Percentiles rank a stretch among this genome's conserved stretches.
phyloP scores from a whole-genome alignment of 2,797 vertebrate genomes.

The Ctenosaura bakeri region DNA sequence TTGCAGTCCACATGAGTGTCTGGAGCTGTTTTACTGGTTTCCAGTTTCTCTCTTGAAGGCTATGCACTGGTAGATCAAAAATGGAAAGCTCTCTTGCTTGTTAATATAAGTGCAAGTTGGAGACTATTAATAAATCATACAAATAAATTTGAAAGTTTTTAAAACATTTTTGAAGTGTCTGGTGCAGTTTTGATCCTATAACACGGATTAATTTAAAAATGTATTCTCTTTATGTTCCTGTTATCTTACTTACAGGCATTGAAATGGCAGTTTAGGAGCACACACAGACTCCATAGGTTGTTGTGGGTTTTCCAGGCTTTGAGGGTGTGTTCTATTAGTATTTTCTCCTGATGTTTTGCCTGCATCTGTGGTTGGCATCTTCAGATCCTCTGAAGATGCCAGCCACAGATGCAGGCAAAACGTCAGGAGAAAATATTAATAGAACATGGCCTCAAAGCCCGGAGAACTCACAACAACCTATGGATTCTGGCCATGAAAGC shows the following conservation, averaged over 20 bases:
- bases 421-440: no score
- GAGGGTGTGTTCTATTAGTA: no score
- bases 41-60: constrained; percentile 68
- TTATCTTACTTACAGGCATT: not conserved
- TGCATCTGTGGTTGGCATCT: no score
- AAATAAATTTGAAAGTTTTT: constrained; percentile 50
- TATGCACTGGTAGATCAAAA: constrained; percentile 73
- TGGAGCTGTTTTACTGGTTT: constrained; percentile 61
- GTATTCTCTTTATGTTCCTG: not conserved
- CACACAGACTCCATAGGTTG: not conserved
- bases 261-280: not conserved
- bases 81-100: constrained; percentile 68
- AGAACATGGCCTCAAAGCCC: no score
- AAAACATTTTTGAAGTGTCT: constrained; percentile 13
- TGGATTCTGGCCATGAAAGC: no score
- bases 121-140: constrained; percentile 74
- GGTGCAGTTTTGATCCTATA: not conserved
- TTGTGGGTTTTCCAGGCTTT: no score
- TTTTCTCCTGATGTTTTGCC: no score
- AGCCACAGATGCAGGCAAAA: no score
- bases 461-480: no score
- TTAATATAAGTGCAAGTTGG: constrained; percentile 72
- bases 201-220: not conserved
- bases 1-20: constrained; percentile 42
- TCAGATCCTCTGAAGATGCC: no score